A percentile compares a stretch with the other conserved stretches of the same genome.
phyloP scores from a whole-genome alignment of 2,888 invertebrate genomes.

The Eustalomyia histrio region DNA sequence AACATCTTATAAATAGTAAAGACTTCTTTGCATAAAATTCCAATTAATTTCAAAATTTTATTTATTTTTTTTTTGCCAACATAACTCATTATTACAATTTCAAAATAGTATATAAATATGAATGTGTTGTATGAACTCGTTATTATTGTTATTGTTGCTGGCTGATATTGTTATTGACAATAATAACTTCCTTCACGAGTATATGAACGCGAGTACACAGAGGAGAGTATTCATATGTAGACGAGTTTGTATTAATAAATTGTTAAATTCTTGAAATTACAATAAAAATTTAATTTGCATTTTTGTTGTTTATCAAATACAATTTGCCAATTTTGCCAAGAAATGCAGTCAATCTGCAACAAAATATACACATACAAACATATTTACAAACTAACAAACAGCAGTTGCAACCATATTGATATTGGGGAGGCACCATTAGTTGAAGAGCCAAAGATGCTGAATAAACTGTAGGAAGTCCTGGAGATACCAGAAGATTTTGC shows the following conservation, averaged over 20 bases:
- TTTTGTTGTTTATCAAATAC: constrained; percentile 65
- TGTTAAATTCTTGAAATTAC: constrained; percentile 64
- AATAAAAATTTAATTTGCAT: constrained; percentile 65
- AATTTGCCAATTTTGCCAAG: constrained; percentile 65
- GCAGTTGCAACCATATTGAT: constrained; percentile 10
- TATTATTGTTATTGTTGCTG: constrained; percentile 31
- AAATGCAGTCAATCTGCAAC: constrained; percentile 57
- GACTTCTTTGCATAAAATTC: constrained; percentile 64
- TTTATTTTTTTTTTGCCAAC: too few species aligned
- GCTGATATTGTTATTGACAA: constrained; percentile 46
- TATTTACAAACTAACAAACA: constrained; percentile 4
- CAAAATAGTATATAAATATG: constrained; percentile 13
- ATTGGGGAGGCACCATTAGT: neutral
- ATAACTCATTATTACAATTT: constrained; percentile 59
- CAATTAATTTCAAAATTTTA: constrained; percentile 62
- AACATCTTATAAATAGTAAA: constrained; percentile 53
- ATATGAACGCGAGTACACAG: neutral
- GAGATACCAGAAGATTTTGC: too few species aligned
- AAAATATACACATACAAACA: constrained; percentile 3
- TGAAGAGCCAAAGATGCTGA: too few species aligned
- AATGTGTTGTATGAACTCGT: constrained; percentile 40
- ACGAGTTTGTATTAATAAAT: constrained; percentile 55
- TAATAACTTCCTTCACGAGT: constrained; percentile 61
- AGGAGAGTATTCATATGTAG: constrained; percentile 10
- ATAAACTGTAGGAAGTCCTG: too few species aligned